These are phyloP conservation scores for Triplophysa tibetana DNA, from an alignment of 2,113 vertebrate species.

Conservation along the genomic window DNA sequence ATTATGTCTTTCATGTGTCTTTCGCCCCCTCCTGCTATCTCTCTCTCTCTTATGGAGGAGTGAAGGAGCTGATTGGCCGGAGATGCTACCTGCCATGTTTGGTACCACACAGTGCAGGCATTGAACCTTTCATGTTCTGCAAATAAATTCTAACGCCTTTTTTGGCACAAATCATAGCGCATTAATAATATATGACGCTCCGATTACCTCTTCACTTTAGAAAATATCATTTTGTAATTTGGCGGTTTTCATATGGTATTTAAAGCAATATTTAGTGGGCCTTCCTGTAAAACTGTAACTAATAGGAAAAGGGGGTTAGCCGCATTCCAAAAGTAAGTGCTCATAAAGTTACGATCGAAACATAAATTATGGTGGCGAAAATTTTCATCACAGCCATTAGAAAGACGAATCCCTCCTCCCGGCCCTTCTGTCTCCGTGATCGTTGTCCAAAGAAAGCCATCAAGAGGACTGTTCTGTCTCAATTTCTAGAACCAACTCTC, in stretches of 20 bases:
- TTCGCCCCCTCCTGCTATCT: conserved; percentile 12
- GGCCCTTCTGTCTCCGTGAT: conserved; percentile 5
- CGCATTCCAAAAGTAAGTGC: conserved; percentile 47
- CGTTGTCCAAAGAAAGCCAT: conserved; percentile 34
- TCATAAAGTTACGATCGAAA: conserved; percentile 43
- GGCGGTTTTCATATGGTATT: conserved; percentile 33
- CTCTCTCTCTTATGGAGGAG: conserved; percentile 3
- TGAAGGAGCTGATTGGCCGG: neutral
- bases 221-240: conserved; percentile 35
- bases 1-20: conserved; percentile 54
- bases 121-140: conserved; percentile 23
- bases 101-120: neutral
- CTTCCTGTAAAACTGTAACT: conserved; percentile 25
- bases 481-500: neutral
- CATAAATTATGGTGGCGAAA: conserved; percentile 46
- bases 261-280: conserved; percentile 13
- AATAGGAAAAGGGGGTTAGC: conserved; percentile 17
- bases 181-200: conserved; percentile 9
- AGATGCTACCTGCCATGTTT: conserved; percentile 32
- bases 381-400: conserved; percentile 49
- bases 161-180: neutral
- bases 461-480: conserved; percentile 25
- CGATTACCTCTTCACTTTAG: conserved; percentile 28
- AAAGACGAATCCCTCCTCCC: conserved; percentile 29
- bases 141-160: conserved; percentile 9